Evolutionary conservation across 2,113 vertebrate species (phyloP).

Genomic region (Hemichromis elongatus): DNA sequence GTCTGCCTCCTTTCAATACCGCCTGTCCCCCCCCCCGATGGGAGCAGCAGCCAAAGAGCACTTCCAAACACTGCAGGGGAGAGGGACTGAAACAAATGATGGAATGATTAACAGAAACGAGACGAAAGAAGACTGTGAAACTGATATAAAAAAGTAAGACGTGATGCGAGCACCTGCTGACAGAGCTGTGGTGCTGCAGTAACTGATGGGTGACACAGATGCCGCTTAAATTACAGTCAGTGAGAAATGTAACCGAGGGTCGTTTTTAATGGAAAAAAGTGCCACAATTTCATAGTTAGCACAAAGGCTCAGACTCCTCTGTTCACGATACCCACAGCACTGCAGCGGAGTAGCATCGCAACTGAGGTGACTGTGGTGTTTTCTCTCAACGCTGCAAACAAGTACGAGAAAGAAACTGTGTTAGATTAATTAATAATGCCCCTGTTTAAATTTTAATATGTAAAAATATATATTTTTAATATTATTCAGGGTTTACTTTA

Average conservation of each 20-base stretch:
- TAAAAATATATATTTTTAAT: rapidly evolving
- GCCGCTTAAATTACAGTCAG: neutral
- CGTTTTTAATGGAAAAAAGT: neutral
- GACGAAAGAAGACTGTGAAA: neutral
- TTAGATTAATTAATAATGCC: neutral
- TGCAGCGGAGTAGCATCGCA: neutral
- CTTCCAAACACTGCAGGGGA: neutral
- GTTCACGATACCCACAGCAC: neutral
- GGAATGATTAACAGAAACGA: neutral
- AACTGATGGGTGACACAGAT: neutral
- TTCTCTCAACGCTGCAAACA: neutral
- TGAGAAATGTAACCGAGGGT: neutral
- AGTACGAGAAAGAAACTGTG: neutral
- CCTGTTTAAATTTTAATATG: neutral
- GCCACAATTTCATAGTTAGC: neutral
- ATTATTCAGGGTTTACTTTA: neutral
- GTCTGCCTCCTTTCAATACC: slow-evolving; percentile 21
- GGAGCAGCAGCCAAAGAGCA: neutral
- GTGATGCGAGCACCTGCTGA: neutral
- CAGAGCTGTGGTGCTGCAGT: neutral
- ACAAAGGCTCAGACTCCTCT: neutral
- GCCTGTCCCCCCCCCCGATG: neutral
- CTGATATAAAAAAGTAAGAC: too few species aligned
- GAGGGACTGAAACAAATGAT: neutral
- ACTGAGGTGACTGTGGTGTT: neutral